phyloP scores from a whole-genome alignment of 2,797 vertebrate genomes.

The Danio aesculapii region DNA sequence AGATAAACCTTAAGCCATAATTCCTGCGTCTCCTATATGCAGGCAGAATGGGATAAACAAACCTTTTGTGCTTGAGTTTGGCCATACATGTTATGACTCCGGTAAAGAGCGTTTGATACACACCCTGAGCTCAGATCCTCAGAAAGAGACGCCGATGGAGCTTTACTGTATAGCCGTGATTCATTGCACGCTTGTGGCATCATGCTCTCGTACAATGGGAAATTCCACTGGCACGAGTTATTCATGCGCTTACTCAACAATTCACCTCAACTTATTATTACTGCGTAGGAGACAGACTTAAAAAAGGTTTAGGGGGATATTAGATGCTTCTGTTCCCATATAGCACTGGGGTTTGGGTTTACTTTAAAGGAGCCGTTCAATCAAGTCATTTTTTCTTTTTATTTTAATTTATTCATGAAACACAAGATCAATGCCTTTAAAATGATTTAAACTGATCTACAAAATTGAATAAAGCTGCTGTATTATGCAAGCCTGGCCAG shows the following conservation, averaged over 20 bases:
- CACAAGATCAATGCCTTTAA: no score
- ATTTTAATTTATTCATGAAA: background rate
- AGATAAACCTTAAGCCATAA: conserved; percentile 22
- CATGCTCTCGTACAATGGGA: conserved; percentile 45
- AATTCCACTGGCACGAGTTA: conserved; percentile 44
- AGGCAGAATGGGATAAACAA: conserved; percentile 34
- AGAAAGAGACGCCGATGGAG: conserved; percentile 28
- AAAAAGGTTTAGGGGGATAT: conserved; percentile 7
- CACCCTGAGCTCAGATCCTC: conserved; percentile 26
- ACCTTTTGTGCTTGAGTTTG: conserved; percentile 16
- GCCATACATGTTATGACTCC: conserved; percentile 28
- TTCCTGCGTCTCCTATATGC: conserved; percentile 23
- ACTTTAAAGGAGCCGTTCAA: background rate
- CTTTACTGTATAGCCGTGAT: conserved; percentile 30
- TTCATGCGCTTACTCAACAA: conserved; percentile 49
- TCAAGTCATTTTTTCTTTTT: background rate
- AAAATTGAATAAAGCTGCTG: no score
- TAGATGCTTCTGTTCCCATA: conserved; percentile 21
- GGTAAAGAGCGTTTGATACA: conserved; percentile 18
- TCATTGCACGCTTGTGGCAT: conserved; percentile 49
- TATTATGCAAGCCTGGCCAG: no score
- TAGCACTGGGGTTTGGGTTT: background rate
- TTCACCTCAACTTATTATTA: conserved; percentile 41
- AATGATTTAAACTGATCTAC: no score
- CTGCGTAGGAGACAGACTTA: conserved; percentile 37